These are phyloP conservation scores for Tetraodon nigroviridis DNA, from an alignment of 2,113 vertebrate species.

Conservation along the genomic window DNA sequence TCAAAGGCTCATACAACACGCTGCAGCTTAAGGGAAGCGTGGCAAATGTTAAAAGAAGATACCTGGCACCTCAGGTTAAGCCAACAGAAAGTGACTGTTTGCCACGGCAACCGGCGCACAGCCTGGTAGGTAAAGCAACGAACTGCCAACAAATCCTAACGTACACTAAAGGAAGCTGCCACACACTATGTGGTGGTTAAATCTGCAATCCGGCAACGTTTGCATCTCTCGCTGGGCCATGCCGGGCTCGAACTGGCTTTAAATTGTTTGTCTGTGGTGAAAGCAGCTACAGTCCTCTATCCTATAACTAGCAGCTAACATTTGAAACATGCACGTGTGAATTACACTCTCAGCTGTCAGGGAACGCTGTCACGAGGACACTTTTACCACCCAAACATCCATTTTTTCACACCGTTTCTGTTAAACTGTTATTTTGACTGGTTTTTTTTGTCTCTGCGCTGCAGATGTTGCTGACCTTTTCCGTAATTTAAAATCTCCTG, in stretches of 20 bases:
- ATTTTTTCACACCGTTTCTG: not conserved
- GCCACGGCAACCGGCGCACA: conserved; percentile 6
- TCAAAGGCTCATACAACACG: conserved; percentile 48
- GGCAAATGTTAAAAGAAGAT: conserved; percentile 34
- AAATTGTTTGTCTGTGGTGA: conserved; percentile 37
- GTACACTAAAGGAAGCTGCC: not conserved
- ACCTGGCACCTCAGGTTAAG: conserved; percentile 41
- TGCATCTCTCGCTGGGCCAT: conserved; percentile 21
- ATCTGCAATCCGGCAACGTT: conserved; percentile 19
- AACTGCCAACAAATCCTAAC: conserved; percentile 7
- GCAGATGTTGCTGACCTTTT: conserved; percentile 54
- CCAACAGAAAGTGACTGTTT: conserved; percentile 47
- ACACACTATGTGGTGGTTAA: conserved; percentile 9
- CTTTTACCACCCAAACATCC: too few relatives aligned
- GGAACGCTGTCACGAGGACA: conserved; percentile 18
- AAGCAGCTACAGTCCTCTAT: not conserved
- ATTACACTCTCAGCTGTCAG: conserved; percentile 27
- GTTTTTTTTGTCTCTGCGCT: conserved; percentile 2
- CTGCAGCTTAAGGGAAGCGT: conserved; percentile 45
- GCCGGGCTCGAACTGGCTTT: conserved; percentile 21
- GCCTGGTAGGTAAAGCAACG: conserved; percentile 17
- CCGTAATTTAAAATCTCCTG: conserved; percentile 48
- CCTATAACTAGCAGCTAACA: too few relatives aligned
- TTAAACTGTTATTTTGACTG: conserved; percentile 53
- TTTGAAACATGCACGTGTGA: not conserved